These are phyloP conservation scores for Aphaenogaster ashmeadi DNA, from an alignment of 1,140 invertebrate species.

Conservation along the genomic window DNA sequence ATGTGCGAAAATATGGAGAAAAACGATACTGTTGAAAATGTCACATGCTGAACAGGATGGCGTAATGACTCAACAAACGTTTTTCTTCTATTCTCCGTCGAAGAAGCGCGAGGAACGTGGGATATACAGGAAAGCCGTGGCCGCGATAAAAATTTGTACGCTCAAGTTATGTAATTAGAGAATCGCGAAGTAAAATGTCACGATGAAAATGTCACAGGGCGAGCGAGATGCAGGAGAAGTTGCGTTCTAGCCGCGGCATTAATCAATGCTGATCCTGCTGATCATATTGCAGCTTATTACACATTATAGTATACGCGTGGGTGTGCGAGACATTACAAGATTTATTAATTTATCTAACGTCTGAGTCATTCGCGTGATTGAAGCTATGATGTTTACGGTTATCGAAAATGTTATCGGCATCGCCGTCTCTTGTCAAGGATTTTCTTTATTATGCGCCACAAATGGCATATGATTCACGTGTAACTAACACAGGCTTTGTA, in stretches of 20 bases:
- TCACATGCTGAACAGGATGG: slow-evolving; percentile 32
- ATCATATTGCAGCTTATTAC: slow-evolving; percentile 38
- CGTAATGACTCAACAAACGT: not conserved
- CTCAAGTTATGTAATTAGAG: slow-evolving; percentile 57
- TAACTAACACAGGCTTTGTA: not conserved
- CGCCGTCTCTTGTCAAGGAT: not conserved
- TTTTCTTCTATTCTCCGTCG: slow-evolving; percentile 16
- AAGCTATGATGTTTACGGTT: not conserved
- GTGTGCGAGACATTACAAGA: not conserved
- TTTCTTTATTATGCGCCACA: not conserved
- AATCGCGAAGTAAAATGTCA: slow-evolving; percentile 56
- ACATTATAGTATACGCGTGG: not conserved
- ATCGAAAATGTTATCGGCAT: not conserved
- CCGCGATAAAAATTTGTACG: slow-evolving; percentile 42
- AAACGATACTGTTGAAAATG: slow-evolving; percentile 12
- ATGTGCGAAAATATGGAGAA: not conserved
- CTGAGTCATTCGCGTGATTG: not conserved
- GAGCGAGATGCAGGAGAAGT: slow-evolving; percentile 25
- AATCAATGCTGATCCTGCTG: slow-evolving; percentile 38
- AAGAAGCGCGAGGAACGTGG: not conserved
- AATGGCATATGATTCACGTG: not conserved
- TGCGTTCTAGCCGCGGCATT: slow-evolving; percentile 13
- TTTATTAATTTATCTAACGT: slow-evolving; percentile 2
- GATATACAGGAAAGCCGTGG: not conserved
- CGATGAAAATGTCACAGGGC: slow-evolving; percentile 58